Evolutionary conservation across 2,888 invertebrate genomes (phyloP).

Genomic region (Melolontha melolontha): DNA sequence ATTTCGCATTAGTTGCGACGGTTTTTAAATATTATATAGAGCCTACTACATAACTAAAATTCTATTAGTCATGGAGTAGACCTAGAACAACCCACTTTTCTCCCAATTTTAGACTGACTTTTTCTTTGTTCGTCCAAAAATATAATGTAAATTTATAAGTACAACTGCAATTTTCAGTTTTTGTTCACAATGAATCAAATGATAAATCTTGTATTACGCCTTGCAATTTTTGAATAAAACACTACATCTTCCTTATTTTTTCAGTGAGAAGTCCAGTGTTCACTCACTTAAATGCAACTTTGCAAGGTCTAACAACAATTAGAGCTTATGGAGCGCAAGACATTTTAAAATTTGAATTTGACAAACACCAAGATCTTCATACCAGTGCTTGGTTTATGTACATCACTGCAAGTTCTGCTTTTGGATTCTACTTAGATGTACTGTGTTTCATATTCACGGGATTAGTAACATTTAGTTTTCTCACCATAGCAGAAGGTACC

Average conservation of each 20-base stretch:
- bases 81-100: too few species aligned
- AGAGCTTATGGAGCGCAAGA: constrained; percentile 79
- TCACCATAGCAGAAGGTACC: constrained; percentile 65
- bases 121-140: too few species aligned
- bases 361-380: constrained; percentile 72
- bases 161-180: too few species aligned
- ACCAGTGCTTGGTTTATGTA: constrained; percentile 78
- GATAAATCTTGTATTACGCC: too few species aligned
- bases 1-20: too few species aligned
- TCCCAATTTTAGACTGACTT: too few species aligned
- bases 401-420: constrained; percentile 73
- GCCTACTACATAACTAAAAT: too few species aligned
- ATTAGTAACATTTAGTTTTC: constrained; percentile 75
- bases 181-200: too few species aligned
- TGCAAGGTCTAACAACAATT: constrained; percentile 84
- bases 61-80: too few species aligned
- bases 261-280: constrained; percentile 88
- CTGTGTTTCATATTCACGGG: constrained; percentile 74
- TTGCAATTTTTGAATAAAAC: too few species aligned
- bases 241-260: constrained; percentile 38
- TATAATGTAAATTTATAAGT: too few species aligned
- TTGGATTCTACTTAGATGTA: constrained; percentile 75
- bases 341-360: constrained; percentile 70
- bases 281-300: constrained; percentile 82
- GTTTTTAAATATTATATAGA: too few species aligned